Conservation (phyloP, 1,140 invertebrate genomes). For the Ladona fulva region DNA sequence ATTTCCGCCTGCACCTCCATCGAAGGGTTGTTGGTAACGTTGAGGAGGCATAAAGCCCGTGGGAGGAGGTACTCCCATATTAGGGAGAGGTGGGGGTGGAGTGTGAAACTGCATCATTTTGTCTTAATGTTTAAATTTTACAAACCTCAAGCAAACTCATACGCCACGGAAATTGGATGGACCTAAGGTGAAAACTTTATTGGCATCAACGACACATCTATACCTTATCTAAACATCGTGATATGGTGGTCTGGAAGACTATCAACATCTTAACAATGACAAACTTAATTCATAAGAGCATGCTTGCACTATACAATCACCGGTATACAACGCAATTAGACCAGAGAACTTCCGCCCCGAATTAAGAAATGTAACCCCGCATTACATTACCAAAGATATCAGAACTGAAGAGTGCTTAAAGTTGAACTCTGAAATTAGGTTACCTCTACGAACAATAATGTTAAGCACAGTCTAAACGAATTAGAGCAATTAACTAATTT, state of each 20-base stretch:
- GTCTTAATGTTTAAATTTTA: not conserved
- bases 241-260: not conserved
- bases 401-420: not conserved
- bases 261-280: not conserved
- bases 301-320: too few species aligned
- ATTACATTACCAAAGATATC: too few species aligned
- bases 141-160: not conserved
- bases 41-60: conserved; percentile 36
- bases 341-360: too few species aligned
- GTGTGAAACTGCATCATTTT: conserved; percentile 32
- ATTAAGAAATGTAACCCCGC: too few species aligned
- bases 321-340: too few species aligned
- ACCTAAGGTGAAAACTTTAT: too few species aligned
- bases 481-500: not conserved
- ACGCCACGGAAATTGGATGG: not conserved
- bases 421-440: not conserved
- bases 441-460: not conserved
- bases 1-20: conserved; percentile 34
- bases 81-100: conserved; percentile 36
- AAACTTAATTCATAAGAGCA: too few species aligned
- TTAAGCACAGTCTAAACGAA: not conserved
- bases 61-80: conserved; percentile 39
- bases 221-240: not conserved
- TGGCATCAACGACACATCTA: too few species aligned
- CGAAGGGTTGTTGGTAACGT: conserved; percentile 34